phyloP scores from a whole-genome alignment of 2,797 vertebrate genomes.

The Triplophysa bombifrons region DNA sequence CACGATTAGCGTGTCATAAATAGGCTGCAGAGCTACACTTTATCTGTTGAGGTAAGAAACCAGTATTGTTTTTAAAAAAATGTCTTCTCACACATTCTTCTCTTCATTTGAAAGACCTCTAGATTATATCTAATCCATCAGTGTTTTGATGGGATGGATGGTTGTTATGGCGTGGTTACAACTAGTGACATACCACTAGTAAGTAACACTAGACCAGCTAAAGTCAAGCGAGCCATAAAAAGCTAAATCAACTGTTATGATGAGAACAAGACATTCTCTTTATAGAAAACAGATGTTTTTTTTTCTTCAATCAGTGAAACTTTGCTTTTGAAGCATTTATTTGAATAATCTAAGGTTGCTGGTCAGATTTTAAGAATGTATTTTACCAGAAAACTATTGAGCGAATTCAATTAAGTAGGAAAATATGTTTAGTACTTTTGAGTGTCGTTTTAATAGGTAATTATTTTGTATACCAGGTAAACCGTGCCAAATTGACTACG shows the following conservation, averaged over 20 bases:
- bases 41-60: conserved; percentile 1
- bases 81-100: neutral
- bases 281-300: neutral
- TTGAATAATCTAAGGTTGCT: neutral
- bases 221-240: conserved; percentile 26
- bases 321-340: too few species aligned
- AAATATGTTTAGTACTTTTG: neutral
- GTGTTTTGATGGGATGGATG: neutral
- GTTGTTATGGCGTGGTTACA: neutral
- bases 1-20: neutral
- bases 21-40: neutral
- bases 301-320: neutral
- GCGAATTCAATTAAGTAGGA: neutral
- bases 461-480: neutral
- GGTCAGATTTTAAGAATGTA: neutral
- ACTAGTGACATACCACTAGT: conserved; percentile 2
- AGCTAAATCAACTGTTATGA: conserved; percentile 14
- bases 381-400: neutral
- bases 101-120: neutral
- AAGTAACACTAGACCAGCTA: conserved; percentile 49
- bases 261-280: neutral
- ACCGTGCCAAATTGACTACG: conserved; percentile 36
- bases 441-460: conserved; percentile 3
- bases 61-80: neutral
- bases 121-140: neutral